phyloP scores from a whole-genome alignment of 2,888 invertebrate genomes.

The Limenitis camilla region DNA sequence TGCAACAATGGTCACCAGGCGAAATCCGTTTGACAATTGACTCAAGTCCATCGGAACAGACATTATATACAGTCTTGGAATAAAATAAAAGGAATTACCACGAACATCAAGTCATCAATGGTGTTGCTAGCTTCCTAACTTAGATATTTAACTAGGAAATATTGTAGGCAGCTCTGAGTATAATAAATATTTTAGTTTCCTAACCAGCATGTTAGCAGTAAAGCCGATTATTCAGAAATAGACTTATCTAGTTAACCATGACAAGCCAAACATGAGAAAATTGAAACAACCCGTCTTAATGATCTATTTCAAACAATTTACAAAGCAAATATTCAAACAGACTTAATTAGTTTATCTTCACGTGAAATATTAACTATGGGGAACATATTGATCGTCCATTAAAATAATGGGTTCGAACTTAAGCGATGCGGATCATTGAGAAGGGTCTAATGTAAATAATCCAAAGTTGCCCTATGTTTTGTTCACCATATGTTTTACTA shows the following conservation, averaged over 20 bases:
- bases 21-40: no score
- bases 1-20: no score
- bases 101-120: no score
- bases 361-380: slow-evolving; percentile 56
- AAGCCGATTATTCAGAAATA: slow-evolving; percentile 9
- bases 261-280: slow-evolving; percentile 25
- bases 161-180: no score
- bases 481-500: slow-evolving; percentile 43
- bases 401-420: slow-evolving; percentile 60
- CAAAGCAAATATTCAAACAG: slow-evolving; percentile 65
- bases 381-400: slow-evolving; percentile 65
- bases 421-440: slow-evolving; percentile 51
- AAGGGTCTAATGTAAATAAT: slow-evolving; percentile 39
- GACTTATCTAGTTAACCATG: slow-evolving; percentile 11
- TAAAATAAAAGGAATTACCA: no score
- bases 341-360: slow-evolving; percentile 61
- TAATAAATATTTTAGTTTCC: no score
- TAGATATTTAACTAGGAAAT: no score
- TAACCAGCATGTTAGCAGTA: background rate
- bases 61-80: no score
- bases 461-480: slow-evolving; percentile 40
- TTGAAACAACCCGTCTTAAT: slow-evolving; percentile 50
- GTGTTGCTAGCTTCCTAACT: no score
- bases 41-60: no score
- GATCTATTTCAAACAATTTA: slow-evolving; percentile 61